Conservation (phyloP, 2,888 invertebrate genomes). For the Ctena decussata region DNA sequence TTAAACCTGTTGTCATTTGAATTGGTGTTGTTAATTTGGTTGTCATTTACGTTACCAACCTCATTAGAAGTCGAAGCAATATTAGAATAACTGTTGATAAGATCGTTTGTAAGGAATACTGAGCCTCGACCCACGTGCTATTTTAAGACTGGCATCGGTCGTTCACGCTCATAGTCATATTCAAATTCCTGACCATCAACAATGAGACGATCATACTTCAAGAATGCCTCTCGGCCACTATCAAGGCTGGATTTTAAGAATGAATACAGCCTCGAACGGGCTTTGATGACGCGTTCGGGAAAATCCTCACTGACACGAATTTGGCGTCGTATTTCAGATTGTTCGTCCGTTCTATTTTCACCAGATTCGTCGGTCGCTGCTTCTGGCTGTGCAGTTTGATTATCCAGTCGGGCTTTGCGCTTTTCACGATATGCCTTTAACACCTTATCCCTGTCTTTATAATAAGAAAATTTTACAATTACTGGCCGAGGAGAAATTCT, state of each 20-base stretch:
- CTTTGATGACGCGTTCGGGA: background rate
- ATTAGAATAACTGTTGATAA: too few species aligned
- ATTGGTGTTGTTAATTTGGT: too few species aligned
- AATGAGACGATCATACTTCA: background rate
- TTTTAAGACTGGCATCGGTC: background rate
- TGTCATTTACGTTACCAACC: too few species aligned
- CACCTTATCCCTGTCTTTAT: background rate
- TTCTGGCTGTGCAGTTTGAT: too few species aligned
- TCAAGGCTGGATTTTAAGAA: background rate
- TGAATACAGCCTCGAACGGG: background rate
- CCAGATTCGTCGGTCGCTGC: background rate
- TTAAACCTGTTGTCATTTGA: too few species aligned
- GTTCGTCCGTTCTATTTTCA: background rate
- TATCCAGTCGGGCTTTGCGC: background rate
- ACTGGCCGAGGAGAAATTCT: background rate
- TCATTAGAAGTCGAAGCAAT: too few species aligned
- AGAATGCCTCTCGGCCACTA: background rate
- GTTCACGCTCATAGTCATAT: background rate
- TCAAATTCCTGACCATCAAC: background rate
- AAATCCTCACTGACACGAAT: constrained; percentile 10
- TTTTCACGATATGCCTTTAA: background rate
- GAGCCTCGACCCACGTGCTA: background rate
- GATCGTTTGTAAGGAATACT: too few species aligned
- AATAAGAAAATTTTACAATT: background rate
- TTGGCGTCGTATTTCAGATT: background rate